Conservation (phyloP, 2,888 invertebrate genomes). For the Drosophila colorata region DNA sequence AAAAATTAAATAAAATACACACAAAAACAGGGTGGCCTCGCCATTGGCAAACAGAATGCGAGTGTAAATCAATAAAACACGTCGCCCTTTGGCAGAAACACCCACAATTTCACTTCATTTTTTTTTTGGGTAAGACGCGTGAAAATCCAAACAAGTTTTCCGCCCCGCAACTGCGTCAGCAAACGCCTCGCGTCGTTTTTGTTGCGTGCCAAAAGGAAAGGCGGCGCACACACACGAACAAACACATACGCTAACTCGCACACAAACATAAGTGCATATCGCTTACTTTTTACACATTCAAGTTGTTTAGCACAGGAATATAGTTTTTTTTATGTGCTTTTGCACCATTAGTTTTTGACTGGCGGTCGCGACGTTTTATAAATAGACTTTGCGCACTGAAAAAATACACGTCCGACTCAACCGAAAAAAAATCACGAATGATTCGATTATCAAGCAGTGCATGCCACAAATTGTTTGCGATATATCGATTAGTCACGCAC, state of each 20-base stretch:
- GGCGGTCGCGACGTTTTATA: slow-evolving; percentile 42
- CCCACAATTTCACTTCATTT: neutral
- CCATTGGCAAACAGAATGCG: slow-evolving; percentile 31
- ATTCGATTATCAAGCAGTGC: neutral
- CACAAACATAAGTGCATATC: neutral
- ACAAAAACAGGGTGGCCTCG: slow-evolving; percentile 24
- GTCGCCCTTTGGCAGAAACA: slow-evolving; percentile 9
- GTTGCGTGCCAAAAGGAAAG: slow-evolving; percentile 23
- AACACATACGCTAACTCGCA: too few relatives aligned
- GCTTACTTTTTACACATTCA: slow-evolving; percentile 65
- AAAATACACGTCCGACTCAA: slow-evolving; percentile 44
- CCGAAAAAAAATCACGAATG: slow-evolving; percentile 46
- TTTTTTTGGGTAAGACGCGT: slow-evolving; percentile 39
- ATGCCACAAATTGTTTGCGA: neutral
- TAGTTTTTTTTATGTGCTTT: slow-evolving; percentile 38
- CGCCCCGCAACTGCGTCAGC: slow-evolving; percentile 50
- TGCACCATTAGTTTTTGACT: slow-evolving; percentile 32
- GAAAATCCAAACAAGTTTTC: slow-evolving; percentile 71
- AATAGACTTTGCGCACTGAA: slow-evolving; percentile 35
- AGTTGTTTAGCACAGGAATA: slow-evolving; percentile 28
- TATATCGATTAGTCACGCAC: neutral
- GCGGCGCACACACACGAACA: slow-evolving; percentile 10
- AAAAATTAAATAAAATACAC: too few relatives aligned
- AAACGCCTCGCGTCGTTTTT: slow-evolving; percentile 28
- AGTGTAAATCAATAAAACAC: slow-evolving; percentile 58